phyloP scores from a whole-genome alignment of 2,113 vertebrate genomes.

The Sylvietta virens region DNA sequence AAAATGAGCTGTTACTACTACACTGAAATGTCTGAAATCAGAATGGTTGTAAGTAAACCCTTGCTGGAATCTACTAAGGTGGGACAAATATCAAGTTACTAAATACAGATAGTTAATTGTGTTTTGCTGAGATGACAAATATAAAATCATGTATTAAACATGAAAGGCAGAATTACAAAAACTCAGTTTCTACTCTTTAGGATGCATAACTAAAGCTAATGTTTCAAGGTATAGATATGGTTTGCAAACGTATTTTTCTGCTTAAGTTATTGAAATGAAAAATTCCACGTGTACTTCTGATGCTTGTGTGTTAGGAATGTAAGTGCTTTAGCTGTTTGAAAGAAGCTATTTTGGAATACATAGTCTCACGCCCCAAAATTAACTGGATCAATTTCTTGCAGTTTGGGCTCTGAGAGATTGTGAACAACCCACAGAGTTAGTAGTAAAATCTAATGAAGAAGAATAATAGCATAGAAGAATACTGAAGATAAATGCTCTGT shows the following conservation, averaged over 20 bases:
- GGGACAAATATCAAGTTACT: neutral
- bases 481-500: neutral
- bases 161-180: neutral
- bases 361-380: neutral
- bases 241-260: neutral
- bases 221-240: neutral
- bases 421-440: neutral
- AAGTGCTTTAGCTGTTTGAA: neutral
- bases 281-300: neutral
- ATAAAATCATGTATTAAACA: neutral
- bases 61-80: neutral
- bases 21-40: neutral
- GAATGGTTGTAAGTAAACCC: neutral
- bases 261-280: neutral
- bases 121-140: neutral
- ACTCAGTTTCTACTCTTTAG: neutral
- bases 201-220: neutral
- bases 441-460: neutral
- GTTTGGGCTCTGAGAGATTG: neutral
- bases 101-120: neutral
- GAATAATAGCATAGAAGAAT: neutral
- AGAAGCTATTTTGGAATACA: neutral
- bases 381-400: neutral
- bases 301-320: neutral
- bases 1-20: neutral